Base-by-base conservation (phyloP, 2,888 invertebrate species). In the Drosophila neotestacea region DNA sequence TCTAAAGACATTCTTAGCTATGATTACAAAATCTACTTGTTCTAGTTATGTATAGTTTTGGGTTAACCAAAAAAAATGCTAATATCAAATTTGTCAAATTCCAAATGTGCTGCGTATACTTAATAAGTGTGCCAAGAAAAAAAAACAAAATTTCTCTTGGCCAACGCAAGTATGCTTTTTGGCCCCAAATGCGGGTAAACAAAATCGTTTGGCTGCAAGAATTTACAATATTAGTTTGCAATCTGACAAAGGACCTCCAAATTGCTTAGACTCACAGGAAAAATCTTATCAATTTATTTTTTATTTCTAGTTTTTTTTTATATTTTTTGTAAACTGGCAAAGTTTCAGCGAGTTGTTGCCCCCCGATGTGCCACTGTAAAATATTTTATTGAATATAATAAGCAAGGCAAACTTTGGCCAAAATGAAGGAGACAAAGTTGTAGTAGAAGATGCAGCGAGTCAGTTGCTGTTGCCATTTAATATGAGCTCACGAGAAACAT, bases 371-470 rank as follows among this genome's bases (percentile, higher is more conserved):
- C 79, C 75, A 87, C 88, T 87, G 84, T 79, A 82, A 84, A 84
- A 87, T 84, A 84, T 84, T 84, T 84, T 84, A 84, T 84, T 84
- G 84, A 84, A 84, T 84, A 87, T 84, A 84, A 84, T 87, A 84
- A 84, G 88, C 76, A 78, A 78, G 56, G 78, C 63, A 84, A 84
- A 81, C 69, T 82, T 84, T 84, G 69, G 65, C 76, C 70, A 79
- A 84, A 73, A 65, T 11, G 55, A 11, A 68, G 67, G 74, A 87
- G 75, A 85, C 85, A 87, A 87, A 87, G 82, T 84, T 84, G 79
- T 56, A 42, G 60, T 11, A 42, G 55, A 22, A 46, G 51, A 36
- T 41, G 50, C 60, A 61, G 65, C 41, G 58, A 56, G 52, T 58
- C 38, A 58, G 47, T 54, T 47, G 50, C 38, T 73, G 72, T 70